Evolutionary conservation across 2,888 invertebrate genomes (phyloP), one percentile per base, ranked within the genome.

Genomic region (Dinocampus coccinellae): DNA sequence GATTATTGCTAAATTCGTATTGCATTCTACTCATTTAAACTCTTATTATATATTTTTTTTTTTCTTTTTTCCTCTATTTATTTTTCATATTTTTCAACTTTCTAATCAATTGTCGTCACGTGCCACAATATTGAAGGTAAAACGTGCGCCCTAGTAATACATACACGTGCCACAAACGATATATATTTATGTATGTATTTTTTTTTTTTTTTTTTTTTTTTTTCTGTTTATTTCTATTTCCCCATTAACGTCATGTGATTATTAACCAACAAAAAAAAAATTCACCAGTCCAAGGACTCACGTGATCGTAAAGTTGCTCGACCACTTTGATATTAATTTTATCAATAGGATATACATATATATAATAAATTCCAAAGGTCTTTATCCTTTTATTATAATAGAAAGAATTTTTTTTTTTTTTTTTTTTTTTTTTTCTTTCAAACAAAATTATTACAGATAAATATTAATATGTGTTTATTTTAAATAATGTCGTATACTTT

Each of bases 81-180:
- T 33, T 33, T 33, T 33, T n/a, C n/a, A n/a, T 58, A 29, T 58
- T 20, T 20, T 66, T 66, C 42, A 33, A 70, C 70, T 70, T 70
- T 70, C 70, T 70, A 70, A 66, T n/a, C 34, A 61, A 70, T 70
- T 66, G 70, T 47, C 47, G 47, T 70, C 70, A 70, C 70, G 70
- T 70, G 66, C 60, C 53, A 61, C 55, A 65, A 55, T 36, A 36
- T 53, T 55, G 52, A 47, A 47, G 47, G 47, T 47, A 47, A 47
- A 47, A 16, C 47, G 47, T 47, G 47, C 16, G 47, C 47, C 47
- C 47, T 47, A 47, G 20, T 47, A 47, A 47, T 47, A 47, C 16
- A n/a, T 47, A 20, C 47, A 47, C 47, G 47, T 47, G 47, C 47
- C 16, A 47, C 9, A n/a, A 47, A 47, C 47, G 16, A 39, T 39